These are phyloP conservation scores for Argyresthia albistria DNA, from an alignment of 2,888 invertebrate species.

Conservation along the genomic window DNA sequence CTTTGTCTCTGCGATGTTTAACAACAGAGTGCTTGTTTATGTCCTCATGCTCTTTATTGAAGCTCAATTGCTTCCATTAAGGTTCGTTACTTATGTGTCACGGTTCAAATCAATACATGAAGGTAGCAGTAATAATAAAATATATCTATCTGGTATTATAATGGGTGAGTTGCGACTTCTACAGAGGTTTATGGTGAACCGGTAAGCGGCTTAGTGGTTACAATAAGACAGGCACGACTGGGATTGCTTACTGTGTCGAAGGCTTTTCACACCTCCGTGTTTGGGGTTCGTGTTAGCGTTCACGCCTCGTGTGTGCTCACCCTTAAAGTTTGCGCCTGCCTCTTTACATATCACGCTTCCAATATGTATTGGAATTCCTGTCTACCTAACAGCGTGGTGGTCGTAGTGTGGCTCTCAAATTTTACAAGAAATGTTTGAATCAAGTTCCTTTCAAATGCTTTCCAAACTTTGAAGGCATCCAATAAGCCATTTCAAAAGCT, in stretches of 20 bases:
- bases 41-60: neutral
- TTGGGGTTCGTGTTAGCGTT: slow-evolving; percentile 59
- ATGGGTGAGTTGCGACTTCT: slow-evolving; percentile 14
- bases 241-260: slow-evolving; percentile 20
- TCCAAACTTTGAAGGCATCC: neutral
- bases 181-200: slow-evolving; percentile 47
- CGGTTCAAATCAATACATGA: slow-evolving; percentile 1
- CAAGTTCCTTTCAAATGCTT: too few species aligned
- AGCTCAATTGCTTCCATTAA: neutral
- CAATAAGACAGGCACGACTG: slow-evolving; percentile 41
- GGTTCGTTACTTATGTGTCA: neutral
- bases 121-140: slow-evolving; percentile 10
- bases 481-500: neutral
- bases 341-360: slow-evolving; percentile 47
- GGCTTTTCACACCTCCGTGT: slow-evolving; percentile 69
- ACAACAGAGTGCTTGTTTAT: neutral
- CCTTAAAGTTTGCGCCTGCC: slow-evolving; percentile 61
- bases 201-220: slow-evolving; percentile 57
- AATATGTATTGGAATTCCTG: slow-evolving; percentile 34
- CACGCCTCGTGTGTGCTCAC: slow-evolving; percentile 62
- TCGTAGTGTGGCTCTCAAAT: neutral
- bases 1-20: neutral
- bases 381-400: slow-evolving; percentile 4
- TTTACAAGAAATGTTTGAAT: neutral
- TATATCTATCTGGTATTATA: slow-evolving; percentile 6